Percentiles rank a stretch among this genome's conserved stretches.
Conservation (phyloP, 2,113 vertebrate genomes). For the Tetraodon nigroviridis region DNA sequence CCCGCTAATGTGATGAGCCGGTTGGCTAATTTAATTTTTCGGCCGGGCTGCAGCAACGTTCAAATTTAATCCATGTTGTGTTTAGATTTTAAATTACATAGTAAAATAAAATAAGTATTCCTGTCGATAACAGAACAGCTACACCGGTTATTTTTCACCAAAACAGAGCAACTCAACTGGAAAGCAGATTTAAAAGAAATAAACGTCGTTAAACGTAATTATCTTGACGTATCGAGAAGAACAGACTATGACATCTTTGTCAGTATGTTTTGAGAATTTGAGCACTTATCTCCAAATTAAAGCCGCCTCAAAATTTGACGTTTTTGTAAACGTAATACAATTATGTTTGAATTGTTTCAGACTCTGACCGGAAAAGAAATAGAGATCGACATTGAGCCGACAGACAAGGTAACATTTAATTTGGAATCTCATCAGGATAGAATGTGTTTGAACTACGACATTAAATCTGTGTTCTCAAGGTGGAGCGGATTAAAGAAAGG, state of each 20-base stretch:
- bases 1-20: slow-evolving; percentile 18
- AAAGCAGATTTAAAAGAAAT: too few species aligned
- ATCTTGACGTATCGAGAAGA: too few species aligned
- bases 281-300: too few species aligned
- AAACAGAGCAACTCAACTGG: too few species aligned
- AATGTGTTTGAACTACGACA: neutral
- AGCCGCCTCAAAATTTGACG: neutral
- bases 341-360: slow-evolving; percentile 76
- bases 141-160: too few species aligned
- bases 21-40: neutral
- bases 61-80: too few species aligned
- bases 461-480: slow-evolving; percentile 61
- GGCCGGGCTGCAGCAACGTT: neutral
- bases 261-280: too few species aligned
- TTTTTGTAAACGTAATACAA: neutral
- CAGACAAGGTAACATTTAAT: slow-evolving; percentile 81
- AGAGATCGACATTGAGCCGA: slow-evolving; percentile 93
- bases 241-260: too few species aligned
- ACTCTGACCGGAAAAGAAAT: slow-evolving; percentile 94
- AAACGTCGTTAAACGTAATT: too few species aligned
- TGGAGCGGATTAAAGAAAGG: slow-evolving; percentile 93
- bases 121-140: too few species aligned
- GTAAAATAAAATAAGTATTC: too few species aligned
- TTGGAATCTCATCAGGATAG: neutral
- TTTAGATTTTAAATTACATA: neutral